These are phyloP conservation scores for Apogon hyalosoma DNA, from an alignment of 2,797 vertebrate genomes.

Conservation along the genomic window DNA sequence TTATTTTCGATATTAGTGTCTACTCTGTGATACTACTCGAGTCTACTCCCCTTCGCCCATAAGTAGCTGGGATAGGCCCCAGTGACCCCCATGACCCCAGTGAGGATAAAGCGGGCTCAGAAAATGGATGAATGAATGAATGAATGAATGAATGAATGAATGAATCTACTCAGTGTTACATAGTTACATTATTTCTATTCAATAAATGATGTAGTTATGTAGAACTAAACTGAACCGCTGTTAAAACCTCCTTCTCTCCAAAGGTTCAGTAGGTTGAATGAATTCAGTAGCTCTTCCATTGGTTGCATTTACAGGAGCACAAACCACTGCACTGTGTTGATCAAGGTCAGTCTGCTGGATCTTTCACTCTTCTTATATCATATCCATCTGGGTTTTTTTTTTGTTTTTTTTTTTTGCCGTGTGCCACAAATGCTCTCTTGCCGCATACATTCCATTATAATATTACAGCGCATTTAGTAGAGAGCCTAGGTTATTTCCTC, in stretches of 20 bases:
- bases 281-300: background rate
- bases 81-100: no score
- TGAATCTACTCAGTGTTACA: no score
- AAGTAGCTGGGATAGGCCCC: no score
- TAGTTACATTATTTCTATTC: no score
- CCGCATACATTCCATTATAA: constrained; percentile 64
- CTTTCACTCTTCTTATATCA: constrained; percentile 13
- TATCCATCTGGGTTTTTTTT: constrained; percentile 59
- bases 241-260: background rate
- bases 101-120: no score
- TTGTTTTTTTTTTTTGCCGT: constrained; percentile 6
- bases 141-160: no score
- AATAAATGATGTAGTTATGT: no score
- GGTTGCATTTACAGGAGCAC: constrained; percentile 12
- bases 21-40: no score
- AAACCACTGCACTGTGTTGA: constrained; percentile 21
- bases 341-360: constrained; percentile 53
- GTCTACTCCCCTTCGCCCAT: no score
- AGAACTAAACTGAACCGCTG: background rate
- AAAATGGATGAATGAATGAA: no score
- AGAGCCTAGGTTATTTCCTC: constrained; percentile 66
- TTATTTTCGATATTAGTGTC: no score
- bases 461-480: constrained; percentile 69
- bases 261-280: constrained; percentile 7
- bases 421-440: constrained; percentile 55